Evolutionary conservation across 2,888 invertebrate genomes (phyloP).

Genomic region (Alentia gelatinosa): DNA sequence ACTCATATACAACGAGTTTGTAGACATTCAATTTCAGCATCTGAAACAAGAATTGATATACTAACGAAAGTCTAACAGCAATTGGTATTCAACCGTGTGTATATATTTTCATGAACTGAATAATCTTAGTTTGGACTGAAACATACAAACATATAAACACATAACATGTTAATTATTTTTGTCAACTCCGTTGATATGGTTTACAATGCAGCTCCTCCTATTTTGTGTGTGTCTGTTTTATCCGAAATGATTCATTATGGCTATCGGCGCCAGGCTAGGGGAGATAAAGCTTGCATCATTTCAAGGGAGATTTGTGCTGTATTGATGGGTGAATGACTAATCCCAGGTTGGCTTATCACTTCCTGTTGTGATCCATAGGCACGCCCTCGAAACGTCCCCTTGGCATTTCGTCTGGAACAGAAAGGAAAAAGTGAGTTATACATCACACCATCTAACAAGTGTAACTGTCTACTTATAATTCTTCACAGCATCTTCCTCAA

Average conservation of each 20-base stretch:
- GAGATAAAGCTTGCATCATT: background rate
- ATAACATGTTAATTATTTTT: background rate
- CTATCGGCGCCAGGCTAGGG: background rate
- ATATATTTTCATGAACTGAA: background rate
- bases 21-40: background rate
- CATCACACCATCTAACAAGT: background rate
- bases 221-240: background rate
- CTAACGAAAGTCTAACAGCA: background rate
- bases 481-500: too few species aligned
- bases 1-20: background rate
- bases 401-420: background rate
- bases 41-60: background rate
- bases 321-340: background rate
- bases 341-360: background rate
- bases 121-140: background rate
- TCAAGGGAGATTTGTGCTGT: constrained; percentile 24
- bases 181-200: background rate
- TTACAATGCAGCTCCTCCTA: background rate
- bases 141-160: constrained; percentile 25
- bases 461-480: too few species aligned
- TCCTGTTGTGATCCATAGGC: background rate
- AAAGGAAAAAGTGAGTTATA: background rate
- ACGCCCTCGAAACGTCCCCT: background rate
- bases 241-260: background rate
- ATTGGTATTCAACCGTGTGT: background rate